phyloP scores from a whole-genome alignment of 2,797 vertebrate species.

The Remorina albescens region DNA sequence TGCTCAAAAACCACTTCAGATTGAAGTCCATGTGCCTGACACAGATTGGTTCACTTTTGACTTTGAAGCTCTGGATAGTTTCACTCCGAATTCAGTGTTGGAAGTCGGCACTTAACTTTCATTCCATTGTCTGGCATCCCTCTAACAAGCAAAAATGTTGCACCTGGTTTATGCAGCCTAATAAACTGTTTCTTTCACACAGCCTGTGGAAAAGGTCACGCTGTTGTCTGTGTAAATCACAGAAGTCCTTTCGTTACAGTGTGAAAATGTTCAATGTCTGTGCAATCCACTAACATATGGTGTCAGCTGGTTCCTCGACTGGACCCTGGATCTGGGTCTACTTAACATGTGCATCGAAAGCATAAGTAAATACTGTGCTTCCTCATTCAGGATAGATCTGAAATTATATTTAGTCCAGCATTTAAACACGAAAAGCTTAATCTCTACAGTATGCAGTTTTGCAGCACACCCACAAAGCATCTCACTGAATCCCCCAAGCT shows the following conservation, averaged over 20 bases:
- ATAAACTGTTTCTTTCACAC: slow-evolving; percentile 25
- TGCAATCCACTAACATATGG: background rate
- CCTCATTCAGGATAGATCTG: slow-evolving; percentile 24
- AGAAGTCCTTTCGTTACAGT: background rate
- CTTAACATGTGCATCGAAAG: slow-evolving; percentile 2
- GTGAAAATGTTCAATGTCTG: background rate
- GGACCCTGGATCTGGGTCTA: background rate
- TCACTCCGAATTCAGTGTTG: slow-evolving; percentile 8
- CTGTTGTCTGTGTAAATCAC: slow-evolving; percentile 16
- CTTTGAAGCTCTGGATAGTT: slow-evolving; percentile 14
- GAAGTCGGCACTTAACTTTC: slow-evolving; percentile 14
- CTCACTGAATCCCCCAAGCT: slow-evolving; percentile 37
- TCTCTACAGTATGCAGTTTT: slow-evolving; percentile 41
- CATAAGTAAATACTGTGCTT: background rate
- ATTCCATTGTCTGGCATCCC: background rate
- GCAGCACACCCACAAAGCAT: slow-evolving; percentile 35
- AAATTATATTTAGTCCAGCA: slow-evolving; percentile 45
- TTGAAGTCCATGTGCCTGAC: slow-evolving; percentile 19
- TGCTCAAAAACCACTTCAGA: slow-evolving; percentile 14
- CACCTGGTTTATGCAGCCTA: slow-evolving; percentile 29
- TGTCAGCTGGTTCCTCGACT: too few species aligned
- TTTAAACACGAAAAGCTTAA: slow-evolving; percentile 33
- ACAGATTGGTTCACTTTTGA: slow-evolving; percentile 5
- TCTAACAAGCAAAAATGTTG: slow-evolving; percentile 30
- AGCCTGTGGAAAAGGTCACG: slow-evolving; percentile 11